Conservation (phyloP, 2,113 vertebrate species). For the Anhinga rufa region DNA sequence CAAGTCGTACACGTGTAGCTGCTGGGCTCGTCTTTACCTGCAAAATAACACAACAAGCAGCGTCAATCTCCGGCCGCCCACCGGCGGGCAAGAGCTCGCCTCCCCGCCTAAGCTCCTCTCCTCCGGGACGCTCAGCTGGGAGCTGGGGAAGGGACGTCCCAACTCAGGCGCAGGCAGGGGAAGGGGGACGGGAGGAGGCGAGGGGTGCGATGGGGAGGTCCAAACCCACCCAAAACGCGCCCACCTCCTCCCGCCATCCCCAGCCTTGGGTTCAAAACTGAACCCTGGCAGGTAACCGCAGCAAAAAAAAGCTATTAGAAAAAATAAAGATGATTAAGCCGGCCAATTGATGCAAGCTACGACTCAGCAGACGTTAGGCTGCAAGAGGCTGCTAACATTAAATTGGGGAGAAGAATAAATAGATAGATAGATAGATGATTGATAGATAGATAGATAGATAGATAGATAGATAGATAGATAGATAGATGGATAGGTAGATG, state of each 20-base stretch:
- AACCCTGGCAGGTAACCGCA: neutral
- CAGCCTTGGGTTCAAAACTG: neutral
- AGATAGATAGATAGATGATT: neutral
- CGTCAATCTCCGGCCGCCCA: slow-evolving; percentile 67
- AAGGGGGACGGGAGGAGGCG: neutral
- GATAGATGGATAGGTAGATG: neutral
- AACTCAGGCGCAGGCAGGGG: neutral
- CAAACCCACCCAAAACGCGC: neutral
- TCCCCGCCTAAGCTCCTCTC: neutral
- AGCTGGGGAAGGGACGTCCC: neutral
- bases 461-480: neutral
- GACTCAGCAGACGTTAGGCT: neutral
- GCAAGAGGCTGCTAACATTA: neutral
- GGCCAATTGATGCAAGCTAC: neutral
- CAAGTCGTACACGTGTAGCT: slow-evolving; percentile 99
- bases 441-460: neutral
- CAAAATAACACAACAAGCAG: slow-evolving; percentile 78
- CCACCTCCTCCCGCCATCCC: neutral
- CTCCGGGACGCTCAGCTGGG: neutral
- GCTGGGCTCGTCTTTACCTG: slow-evolving; percentile 99
- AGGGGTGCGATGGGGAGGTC: neutral
- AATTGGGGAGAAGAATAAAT: neutral
- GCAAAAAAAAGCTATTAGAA: neutral
- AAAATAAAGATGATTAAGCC: neutral
- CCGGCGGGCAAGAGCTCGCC: neutral